These are phyloP conservation scores for Adelosebastes latens DNA, from an alignment of 2,797 vertebrate species.

Conservation along the genomic window DNA sequence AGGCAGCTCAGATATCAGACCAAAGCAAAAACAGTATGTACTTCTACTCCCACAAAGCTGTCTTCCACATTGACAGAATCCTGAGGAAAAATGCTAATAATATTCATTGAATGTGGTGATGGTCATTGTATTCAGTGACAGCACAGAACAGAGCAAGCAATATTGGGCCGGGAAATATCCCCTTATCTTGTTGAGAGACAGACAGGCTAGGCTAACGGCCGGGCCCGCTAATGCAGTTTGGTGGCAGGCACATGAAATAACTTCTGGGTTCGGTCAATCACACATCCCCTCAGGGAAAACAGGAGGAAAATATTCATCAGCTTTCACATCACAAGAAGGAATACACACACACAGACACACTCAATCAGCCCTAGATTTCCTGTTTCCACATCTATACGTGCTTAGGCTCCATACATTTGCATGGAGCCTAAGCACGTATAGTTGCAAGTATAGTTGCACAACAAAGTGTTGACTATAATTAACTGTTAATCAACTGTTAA, in stretches of 20 bases:
- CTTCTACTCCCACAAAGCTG: slow-evolving; percentile 35
- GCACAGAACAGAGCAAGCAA: slow-evolving; percentile 46
- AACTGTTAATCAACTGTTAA: neutral
- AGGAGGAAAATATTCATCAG: slow-evolving; percentile 44
- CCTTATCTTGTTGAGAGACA: slow-evolving; percentile 66
- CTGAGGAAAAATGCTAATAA: slow-evolving; percentile 65
- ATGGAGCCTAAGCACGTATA: neutral
- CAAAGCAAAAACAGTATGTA: slow-evolving; percentile 20
- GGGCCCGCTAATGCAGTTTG: slow-evolving; percentile 57
- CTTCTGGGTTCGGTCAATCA: slow-evolving; percentile 59
- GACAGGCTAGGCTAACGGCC: slow-evolving; percentile 36
- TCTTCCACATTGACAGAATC: slow-evolving; percentile 42
- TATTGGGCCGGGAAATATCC: slow-evolving; percentile 56
- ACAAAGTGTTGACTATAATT: slow-evolving; percentile 1
- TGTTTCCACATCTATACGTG: slow-evolving; percentile 6
- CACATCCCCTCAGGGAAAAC: slow-evolving; percentile 31
- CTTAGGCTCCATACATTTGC: neutral
- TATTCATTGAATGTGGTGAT: slow-evolving; percentile 67
- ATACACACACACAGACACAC: neutral
- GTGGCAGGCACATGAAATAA: slow-evolving; percentile 68
- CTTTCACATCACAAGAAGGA: slow-evolving; percentile 15
- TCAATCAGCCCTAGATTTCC: neutral
- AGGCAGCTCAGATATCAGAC: slow-evolving; percentile 36
- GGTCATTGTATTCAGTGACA: slow-evolving; percentile 65
- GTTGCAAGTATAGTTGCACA: neutral